phyloP scores from a whole-genome alignment of 2,888 invertebrate species.

The Drosophila longiperda region DNA sequence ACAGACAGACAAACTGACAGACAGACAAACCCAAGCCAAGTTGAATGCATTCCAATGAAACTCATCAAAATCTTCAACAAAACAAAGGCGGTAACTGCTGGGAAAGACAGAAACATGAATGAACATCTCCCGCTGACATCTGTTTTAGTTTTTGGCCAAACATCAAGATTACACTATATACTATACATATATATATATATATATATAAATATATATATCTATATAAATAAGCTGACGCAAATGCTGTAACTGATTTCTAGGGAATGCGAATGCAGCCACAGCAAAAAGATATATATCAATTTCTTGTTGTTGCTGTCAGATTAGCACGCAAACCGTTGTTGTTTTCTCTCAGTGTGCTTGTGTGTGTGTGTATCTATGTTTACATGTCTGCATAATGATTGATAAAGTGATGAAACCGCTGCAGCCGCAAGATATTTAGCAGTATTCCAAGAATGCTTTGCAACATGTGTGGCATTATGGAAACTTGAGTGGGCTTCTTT shows the following conservation, averaged over 20 bases:
- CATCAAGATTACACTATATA: not conserved
- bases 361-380: not conserved
- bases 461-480: slow-evolving; percentile 52
- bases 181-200: not conserved
- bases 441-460: slow-evolving; percentile 68
- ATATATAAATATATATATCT: not conserved
- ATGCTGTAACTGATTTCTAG: slow-evolving; percentile 43
- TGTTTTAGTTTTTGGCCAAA: slow-evolving; percentile 45
- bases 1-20: too few relatives aligned
- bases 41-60: slow-evolving; percentile 58
- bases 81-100: slow-evolving; percentile 58
- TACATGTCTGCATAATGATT: slow-evolving; percentile 52
- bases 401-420: slow-evolving; percentile 68
- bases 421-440: slow-evolving; percentile 55
- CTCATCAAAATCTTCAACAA: slow-evolving; percentile 50
- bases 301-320: slow-evolving; percentile 64
- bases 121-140: slow-evolving; percentile 31
- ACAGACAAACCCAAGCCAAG: not conserved
- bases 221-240: slow-evolving; percentile 37
- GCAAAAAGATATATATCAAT: slow-evolving; percentile 61
- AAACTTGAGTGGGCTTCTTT: not conserved
- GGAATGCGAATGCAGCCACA: slow-evolving; percentile 54
- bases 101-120: not conserved
- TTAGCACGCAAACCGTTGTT: slow-evolving; percentile 66
- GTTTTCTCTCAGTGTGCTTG: not conserved